These are phyloP conservation scores for Calosoma granatense DNA, from an alignment of 1,140 invertebrate genomes.

Conservation along the genomic window DNA sequence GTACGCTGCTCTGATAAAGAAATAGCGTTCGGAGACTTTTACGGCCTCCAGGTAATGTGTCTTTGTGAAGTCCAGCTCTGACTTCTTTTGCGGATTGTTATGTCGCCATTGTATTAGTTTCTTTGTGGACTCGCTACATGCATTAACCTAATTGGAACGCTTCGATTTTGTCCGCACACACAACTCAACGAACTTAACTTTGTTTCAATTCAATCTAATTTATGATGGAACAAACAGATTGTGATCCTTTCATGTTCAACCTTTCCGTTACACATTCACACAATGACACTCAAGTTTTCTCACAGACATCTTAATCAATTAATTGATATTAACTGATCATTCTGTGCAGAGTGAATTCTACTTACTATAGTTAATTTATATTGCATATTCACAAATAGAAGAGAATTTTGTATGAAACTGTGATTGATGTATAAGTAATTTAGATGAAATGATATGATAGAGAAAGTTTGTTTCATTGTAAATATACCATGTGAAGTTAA, in stretches of 20 bases:
- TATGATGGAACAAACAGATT: background rate
- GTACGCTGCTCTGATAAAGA: background rate
- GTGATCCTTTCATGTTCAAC: background rate
- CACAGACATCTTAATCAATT: too few relatives aligned
- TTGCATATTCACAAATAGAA: too few relatives aligned
- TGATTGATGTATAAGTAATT: too few relatives aligned
- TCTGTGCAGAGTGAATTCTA: too few relatives aligned
- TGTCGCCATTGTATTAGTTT: background rate
- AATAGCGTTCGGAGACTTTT: conserved; percentile 1
- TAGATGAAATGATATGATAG: too few relatives aligned
- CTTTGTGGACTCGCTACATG: conserved; percentile 1
- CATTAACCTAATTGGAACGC: conserved; percentile 4
- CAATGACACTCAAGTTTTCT: too few relatives aligned
- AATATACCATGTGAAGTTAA: too few relatives aligned
- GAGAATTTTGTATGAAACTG: too few relatives aligned
- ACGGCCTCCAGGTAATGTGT: conserved; percentile 5
- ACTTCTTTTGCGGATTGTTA: background rate
- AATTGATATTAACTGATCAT: too few relatives aligned
- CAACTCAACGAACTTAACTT: background rate
- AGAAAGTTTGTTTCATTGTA: too few relatives aligned
- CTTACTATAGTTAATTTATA: too few relatives aligned
- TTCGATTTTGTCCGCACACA: conserved; percentile 1
- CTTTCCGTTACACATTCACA: too few relatives aligned
- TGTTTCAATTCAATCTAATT: background rate
- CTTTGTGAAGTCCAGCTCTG: conserved; percentile 1